phyloP scores from a whole-genome alignment of 2,113 vertebrate genomes.

The Ochotona curzoniae region DNA sequence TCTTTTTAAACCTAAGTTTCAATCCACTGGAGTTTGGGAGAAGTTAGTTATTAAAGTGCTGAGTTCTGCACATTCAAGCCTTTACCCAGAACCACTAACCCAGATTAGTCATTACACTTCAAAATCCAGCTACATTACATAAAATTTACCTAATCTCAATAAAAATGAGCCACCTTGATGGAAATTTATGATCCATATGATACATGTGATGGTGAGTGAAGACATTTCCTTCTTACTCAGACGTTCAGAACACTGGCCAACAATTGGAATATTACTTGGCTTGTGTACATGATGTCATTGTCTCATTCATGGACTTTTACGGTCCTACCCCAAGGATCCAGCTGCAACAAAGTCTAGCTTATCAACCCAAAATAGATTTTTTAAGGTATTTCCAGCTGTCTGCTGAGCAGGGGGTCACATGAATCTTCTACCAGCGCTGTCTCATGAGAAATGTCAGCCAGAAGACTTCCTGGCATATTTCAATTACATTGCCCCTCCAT shows the following conservation, averaged over 20 bases:
- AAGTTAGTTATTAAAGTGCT: neutral
- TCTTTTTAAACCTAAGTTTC: neutral
- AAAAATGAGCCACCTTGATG: neutral
- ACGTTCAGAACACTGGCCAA: neutral
- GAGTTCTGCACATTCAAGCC: neutral
- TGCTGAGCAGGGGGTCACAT: neutral
- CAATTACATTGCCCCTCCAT: neutral
- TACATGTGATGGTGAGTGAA: neutral
- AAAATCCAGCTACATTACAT: neutral
- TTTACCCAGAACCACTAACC: neutral
- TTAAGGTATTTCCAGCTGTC: neutral
- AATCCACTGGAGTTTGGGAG: neutral
- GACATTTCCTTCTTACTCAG: neutral
- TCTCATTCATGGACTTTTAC: neutral
- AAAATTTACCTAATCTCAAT: neutral
- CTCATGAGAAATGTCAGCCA: neutral
- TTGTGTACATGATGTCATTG: neutral
- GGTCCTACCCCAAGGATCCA: constrained; percentile 30
- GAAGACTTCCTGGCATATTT: neutral
- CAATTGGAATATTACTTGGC: neutral
- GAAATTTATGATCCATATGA: neutral
- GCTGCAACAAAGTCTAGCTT: neutral
- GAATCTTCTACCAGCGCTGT: neutral
- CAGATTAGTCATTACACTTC: neutral
- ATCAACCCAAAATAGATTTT: neutral